A percentile compares a stretch with the other conserved stretches of the same genome.
phyloP scores from a whole-genome alignment of 2,113 vertebrate species.

The Entomyzon cyanotis region DNA sequence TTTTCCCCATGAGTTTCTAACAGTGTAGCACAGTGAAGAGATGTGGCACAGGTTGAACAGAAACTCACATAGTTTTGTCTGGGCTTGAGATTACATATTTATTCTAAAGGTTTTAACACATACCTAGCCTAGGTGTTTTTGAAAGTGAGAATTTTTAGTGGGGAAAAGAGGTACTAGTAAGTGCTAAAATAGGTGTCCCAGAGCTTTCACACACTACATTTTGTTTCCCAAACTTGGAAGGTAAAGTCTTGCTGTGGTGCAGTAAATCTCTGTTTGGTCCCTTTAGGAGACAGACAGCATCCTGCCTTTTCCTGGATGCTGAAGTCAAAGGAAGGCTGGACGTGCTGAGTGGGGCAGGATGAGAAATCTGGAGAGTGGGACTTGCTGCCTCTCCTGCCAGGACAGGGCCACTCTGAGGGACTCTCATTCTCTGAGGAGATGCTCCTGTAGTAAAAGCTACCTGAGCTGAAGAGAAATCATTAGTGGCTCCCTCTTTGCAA shows the following conservation, averaged over 20 bases:
- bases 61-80: background rate
- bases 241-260: background rate
- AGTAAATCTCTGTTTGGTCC: background rate
- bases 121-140: background rate
- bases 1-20: background rate
- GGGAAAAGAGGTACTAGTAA: background rate
- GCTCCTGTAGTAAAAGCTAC: background rate
- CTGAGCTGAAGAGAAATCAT: background rate
- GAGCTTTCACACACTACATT: background rate
- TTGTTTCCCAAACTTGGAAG: background rate
- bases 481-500: background rate
- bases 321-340: background rate
- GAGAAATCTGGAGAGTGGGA: background rate
- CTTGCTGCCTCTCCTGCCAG: background rate
- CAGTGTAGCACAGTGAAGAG: background rate
- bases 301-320: background rate
- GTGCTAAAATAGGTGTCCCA: background rate
- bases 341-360: fast-evolving
- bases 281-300: background rate
- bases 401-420: background rate
- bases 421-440: background rate
- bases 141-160: background rate
- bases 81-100: background rate
- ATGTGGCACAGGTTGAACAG: background rate
- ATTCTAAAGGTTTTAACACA: background rate